Percentiles rank a stretch among this genome's conserved stretches.
Evolutionary conservation across 2,888 invertebrate genomes (phyloP).

Genomic region (Cylloceria caligata): DNA sequence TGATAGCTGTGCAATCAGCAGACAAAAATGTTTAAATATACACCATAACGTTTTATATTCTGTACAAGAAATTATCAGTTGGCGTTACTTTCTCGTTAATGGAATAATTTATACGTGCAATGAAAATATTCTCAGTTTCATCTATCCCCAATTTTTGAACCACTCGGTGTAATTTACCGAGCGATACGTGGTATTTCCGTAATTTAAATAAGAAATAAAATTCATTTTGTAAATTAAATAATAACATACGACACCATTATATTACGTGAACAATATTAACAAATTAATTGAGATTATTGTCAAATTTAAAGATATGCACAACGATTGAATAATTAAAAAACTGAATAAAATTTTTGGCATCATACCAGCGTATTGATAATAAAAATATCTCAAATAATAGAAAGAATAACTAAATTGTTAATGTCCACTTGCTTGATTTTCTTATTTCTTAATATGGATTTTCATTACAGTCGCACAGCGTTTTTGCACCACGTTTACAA

Average conservation of each 20-base stretch:
- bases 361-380: too few species aligned
- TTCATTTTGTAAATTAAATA: neutral
- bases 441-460: too few species aligned
- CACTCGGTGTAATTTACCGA: neutral
- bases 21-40: too few species aligned
- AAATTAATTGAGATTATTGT: neutral
- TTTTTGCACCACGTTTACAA: too few species aligned
- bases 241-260: neutral
- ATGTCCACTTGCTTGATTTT: too few species aligned
- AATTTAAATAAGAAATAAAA: neutral
- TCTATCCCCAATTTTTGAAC: too few species aligned
- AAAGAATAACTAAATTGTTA: too few species aligned
- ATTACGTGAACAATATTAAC: neutral
- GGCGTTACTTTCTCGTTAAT: neutral
- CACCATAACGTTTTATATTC: neutral
- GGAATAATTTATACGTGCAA: neutral
- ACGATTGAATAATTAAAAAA: too few species aligned
- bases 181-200: neutral
- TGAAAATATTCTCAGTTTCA: neutral
- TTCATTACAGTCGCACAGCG: too few species aligned
- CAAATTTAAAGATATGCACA: neutral
- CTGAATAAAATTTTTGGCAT: too few species aligned
- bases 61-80: neutral
- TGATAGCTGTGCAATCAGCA: too few species aligned
- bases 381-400: neutral